These are phyloP conservation scores for Aurelia sp. DNA, from an alignment of 30 jellyfish, hydroid and myxozoan species.

Conservation along the genomic window DNA sequence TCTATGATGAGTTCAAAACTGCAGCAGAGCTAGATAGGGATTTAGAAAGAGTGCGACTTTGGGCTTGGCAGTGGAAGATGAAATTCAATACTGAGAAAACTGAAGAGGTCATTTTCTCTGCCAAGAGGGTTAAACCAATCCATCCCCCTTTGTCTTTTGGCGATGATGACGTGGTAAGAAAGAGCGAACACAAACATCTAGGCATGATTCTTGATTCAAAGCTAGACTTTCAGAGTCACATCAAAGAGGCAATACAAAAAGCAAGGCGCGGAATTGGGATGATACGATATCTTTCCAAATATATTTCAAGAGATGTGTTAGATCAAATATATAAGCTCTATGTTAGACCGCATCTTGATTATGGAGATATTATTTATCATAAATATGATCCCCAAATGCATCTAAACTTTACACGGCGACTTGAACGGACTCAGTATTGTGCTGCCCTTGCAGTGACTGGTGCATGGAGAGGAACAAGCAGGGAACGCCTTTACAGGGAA, in stretches of 20 bases:
- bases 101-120: conserved; percentile 43
- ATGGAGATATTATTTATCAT: conserved; percentile 53
- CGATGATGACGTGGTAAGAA: conserved; percentile 26
- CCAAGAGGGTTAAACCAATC: conserved; percentile 26
- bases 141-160: conserved; percentile 52
- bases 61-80: conserved; percentile 70
- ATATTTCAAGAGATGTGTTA: conserved; percentile 30
- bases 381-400: conserved; percentile 54
- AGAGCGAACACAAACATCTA: conserved; percentile 38
- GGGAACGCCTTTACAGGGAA: no score
- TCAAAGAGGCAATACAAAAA: conserved; percentile 38
- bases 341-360: conserved; percentile 53
- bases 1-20: conserved; percentile 27
- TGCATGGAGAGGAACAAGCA: no score
- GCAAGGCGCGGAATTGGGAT: conserved; percentile 56
- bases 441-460: not conserved
- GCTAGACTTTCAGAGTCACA: conserved; percentile 54
- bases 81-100: conserved; percentile 43
- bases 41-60: conserved; percentile 45
- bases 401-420: conserved; percentile 6
- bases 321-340: conserved; percentile 52
- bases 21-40: conserved; percentile 35
- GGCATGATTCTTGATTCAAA: conserved; percentile 60
- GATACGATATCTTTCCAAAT: conserved; percentile 50
- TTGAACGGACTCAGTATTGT: not conserved